phyloP scores from a whole-genome alignment of 2,888 invertebrate genomes.

The Caenorhabditis doughertyi region DNA sequence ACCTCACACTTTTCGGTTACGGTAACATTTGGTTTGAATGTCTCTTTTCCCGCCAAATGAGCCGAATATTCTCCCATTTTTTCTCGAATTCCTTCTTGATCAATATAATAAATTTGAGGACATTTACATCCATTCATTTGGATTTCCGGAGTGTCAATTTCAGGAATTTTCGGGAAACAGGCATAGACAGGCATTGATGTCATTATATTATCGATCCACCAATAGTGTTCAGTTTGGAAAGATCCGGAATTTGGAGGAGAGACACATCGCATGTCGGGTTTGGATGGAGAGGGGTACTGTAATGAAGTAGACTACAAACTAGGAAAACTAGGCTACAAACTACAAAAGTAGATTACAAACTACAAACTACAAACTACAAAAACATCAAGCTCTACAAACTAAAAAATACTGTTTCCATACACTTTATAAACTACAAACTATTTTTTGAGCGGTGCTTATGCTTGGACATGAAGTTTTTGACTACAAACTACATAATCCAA shows the following conservation, averaged over 20 bases:
- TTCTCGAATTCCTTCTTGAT: constrained; percentile 7
- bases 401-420: too few species aligned
- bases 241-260: neutral
- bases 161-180: neutral
- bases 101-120: neutral
- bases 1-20: neutral
- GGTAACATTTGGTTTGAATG: neutral
- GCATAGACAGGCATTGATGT: neutral
- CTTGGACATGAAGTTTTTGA: too few species aligned
- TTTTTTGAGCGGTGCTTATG: too few species aligned
- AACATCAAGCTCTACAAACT: too few species aligned
- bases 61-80: neutral
- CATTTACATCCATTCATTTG: constrained; percentile 17
- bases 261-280: constrained; percentile 1
- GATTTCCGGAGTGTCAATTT: constrained; percentile 13
- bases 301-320: too few species aligned
- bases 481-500: too few species aligned
- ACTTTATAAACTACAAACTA: too few species aligned
- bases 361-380: neutral
- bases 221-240: constrained; percentile 1
- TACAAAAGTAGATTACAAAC: neutral
- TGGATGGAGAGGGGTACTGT: neutral
- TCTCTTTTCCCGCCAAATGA: neutral
- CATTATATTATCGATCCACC: constrained; percentile 16
- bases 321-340: neutral